Evolutionary conservation across 2,797 vertebrate species (phyloP).

Genomic region (Eremophila alpestris): DNA sequence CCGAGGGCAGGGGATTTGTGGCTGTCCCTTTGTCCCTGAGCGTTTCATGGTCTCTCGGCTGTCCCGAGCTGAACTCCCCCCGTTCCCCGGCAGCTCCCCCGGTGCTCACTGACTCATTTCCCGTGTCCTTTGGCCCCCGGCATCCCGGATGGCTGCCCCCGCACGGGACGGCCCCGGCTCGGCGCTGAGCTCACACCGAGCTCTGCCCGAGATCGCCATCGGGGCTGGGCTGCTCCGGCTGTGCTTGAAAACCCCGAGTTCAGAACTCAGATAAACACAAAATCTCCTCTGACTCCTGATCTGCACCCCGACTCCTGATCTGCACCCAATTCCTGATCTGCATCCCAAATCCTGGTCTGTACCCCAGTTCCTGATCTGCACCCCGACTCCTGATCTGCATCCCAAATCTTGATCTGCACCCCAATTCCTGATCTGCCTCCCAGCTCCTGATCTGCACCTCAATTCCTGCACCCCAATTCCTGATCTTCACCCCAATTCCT

Average conservation of each 20-base stretch:
- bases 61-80: background rate
- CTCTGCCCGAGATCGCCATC: background rate
- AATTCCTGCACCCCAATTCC: background rate
- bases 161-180: background rate
- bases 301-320: background rate
- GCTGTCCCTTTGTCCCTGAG: accelerated
- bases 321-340: background rate
- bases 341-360: background rate
- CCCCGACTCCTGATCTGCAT: too few relatives aligned
- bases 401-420: too few relatives aligned
- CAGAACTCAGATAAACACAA: background rate
- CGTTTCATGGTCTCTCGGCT: background rate
- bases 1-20: background rate
- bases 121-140: background rate
- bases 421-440: too few relatives aligned
- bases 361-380: background rate
- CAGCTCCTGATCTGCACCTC: background rate
- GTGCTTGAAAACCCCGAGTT: background rate
- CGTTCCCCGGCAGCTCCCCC: accelerated
- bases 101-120: conserved; percentile 30
- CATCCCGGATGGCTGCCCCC: background rate
- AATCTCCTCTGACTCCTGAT: background rate
- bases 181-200: background rate
- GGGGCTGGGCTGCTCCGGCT: background rate
- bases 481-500: background rate